These are phyloP conservation scores for Dendrolimus pini DNA, from an alignment of 2,888 invertebrate species.

Conservation along the genomic window DNA sequence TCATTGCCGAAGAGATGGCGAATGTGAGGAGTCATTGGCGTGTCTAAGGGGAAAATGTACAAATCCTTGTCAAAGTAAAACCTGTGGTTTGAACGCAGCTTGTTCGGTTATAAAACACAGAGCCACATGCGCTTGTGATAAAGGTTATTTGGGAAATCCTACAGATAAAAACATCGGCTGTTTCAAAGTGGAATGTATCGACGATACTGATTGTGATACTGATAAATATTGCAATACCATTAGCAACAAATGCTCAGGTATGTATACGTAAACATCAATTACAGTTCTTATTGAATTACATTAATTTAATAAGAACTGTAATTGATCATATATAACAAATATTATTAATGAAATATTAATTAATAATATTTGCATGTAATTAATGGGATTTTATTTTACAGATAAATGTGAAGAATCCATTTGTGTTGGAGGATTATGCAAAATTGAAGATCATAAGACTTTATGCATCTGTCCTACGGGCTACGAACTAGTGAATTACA, in stretches of 20 bases:
- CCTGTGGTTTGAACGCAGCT: slow-evolving; percentile 86
- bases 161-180: slow-evolving; percentile 86
- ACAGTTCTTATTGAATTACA: not conserved
- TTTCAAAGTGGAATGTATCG: slow-evolving; percentile 91
- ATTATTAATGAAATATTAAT: not conserved
- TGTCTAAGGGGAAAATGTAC: slow-evolving; percentile 87
- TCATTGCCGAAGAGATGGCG: slow-evolving; percentile 83
- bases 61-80: slow-evolving; percentile 84
- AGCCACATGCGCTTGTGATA: slow-evolving; percentile 85
- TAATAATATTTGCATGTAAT: not conserved
- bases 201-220: slow-evolving; percentile 83
- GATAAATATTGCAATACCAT: slow-evolving; percentile 86
- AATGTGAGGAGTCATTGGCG: slow-evolving; percentile 85
- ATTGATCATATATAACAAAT: not conserved
- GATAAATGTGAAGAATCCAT: slow-evolving; percentile 87
- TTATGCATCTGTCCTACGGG: slow-evolving; percentile 86
- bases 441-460: slow-evolving; percentile 82
- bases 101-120: slow-evolving; percentile 85
- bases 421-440: slow-evolving; percentile 89
- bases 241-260: slow-evolving; percentile 87
- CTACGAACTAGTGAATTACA: slow-evolving; percentile 79
- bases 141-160: slow-evolving; percentile 89
- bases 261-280: slow-evolving; percentile 28
- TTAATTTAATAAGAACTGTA: not conserved
- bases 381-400: slow-evolving; percentile 36